Base-by-base conservation (phyloP, 2,888 invertebrate genomes). In the Tiphia femorata region DNA sequence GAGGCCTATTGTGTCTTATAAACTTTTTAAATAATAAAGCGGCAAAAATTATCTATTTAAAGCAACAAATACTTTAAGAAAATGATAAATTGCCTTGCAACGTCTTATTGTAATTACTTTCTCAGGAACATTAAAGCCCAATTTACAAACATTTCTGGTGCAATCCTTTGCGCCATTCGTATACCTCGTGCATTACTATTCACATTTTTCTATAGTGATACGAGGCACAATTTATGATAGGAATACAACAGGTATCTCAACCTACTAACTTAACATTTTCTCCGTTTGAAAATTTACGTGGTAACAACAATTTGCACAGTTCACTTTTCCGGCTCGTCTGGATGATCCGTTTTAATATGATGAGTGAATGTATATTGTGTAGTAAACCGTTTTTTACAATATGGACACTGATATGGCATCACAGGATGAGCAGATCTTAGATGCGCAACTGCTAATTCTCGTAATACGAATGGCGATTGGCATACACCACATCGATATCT, bases 401-500 rank as follows among this genome's bases (percentile, higher is more conserved):
- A 79, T 44, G 77, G 80, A 49, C 80, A 79, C 48, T 78, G 80
- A 65, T 77, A 78, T 56, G 79, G 77, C 74, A 80, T 79, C 19
- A 75, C 53, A 7, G 79, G 79, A 58, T 80, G 79, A 16, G 79
- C 80, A n/a, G 79, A 80, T 43, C 78, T 73, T 23, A 80, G 62
- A 63, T 80, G 79, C n/a, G 79, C 79, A 1, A 80, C 76, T 3
- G 79, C 79, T 29, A 80, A 54, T 49, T 80, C 80, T 14, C 79
- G 72, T 20, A 75, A 64, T 8, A 80, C 75, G 38, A 80, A 80
- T 23, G 79, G 79, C 10, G 79, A 80, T 35, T 79, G 76, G 19
- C 79, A 80, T 27, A 80, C 77, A 7, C 79, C 79, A 40, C 79
- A 80, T 14, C 79, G 79, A 56, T 76, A 79, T 42, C 79, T 80